These are phyloP conservation scores for Aptenodytes forsteri DNA, from an alignment of 2,113 vertebrate genomes.

Conservation along the genomic window DNA sequence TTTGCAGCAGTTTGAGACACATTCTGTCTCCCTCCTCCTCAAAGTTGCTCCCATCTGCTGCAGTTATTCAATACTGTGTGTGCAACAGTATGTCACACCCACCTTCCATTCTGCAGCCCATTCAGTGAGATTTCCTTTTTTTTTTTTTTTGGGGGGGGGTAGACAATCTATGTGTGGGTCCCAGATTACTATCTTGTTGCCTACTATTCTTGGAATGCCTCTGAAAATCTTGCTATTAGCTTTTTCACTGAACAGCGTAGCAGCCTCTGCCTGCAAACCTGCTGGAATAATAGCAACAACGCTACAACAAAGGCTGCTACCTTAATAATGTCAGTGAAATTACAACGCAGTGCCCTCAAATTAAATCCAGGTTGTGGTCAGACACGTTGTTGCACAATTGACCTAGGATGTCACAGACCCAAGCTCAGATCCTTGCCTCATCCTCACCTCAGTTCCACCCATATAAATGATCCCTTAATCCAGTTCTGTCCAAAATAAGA, in stretches of 20 bases:
- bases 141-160: not conserved
- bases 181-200: slow-evolving; percentile 4
- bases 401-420: not conserved
- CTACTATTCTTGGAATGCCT: slow-evolving; percentile 2
- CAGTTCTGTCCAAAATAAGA: not conserved
- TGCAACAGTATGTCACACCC: slow-evolving; percentile 22
- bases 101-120: slow-evolving; percentile 34
- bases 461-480: not conserved
- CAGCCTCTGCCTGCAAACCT: not conserved
- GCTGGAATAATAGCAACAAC: not conserved
- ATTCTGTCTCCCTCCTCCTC: slow-evolving; percentile 50
- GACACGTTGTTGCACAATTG: not conserved
- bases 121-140: not conserved
- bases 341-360: not conserved
- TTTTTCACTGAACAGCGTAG: not conserved
- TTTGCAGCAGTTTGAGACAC: slow-evolving; percentile 29
- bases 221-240: not conserved
- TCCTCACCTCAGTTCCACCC: not conserved
- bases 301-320: not conserved
- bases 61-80: not conserved
- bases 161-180: not conserved
- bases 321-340: not conserved
- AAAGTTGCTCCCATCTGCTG: slow-evolving; percentile 45
- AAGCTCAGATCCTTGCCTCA: not conserved
- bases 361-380: not conserved